Percentiles rank a stretch among this genome's conserved stretches.
phyloP scores from a whole-genome alignment of 2,113 vertebrate genomes.

The Pluvialis apricaria region DNA sequence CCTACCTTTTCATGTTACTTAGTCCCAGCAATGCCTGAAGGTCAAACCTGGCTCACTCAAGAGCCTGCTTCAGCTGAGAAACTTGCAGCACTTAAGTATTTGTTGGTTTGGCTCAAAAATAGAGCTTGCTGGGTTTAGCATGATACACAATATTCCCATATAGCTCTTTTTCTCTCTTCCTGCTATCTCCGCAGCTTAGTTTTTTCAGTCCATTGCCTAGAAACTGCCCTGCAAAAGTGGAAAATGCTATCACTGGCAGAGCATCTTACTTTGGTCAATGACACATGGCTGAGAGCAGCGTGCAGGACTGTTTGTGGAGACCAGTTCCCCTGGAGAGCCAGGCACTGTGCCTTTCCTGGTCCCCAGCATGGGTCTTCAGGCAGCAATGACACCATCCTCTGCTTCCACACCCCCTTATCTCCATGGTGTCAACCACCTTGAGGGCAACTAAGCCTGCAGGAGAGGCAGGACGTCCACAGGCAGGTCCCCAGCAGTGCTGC shows the following conservation, averaged over 20 bases:
- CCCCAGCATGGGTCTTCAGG: neutral
- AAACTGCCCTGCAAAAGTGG: neutral
- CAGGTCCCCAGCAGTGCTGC: neutral
- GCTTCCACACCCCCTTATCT: neutral
- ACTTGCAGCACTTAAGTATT: neutral
- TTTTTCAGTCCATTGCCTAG: neutral
- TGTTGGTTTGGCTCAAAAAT: constrained; percentile 12
- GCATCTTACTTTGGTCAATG: neutral
- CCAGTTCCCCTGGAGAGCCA: neutral
- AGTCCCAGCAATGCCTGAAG: neutral
- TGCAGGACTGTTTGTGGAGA: neutral
- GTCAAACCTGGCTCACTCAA: neutral
- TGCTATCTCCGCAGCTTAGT: neutral
- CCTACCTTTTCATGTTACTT: neutral
- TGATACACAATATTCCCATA: neutral
- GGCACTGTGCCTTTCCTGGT: neutral
- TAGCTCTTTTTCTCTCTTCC: constrained; percentile 1
- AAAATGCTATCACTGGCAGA: neutral
- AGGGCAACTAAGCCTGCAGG: neutral
- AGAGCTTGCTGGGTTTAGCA: neutral
- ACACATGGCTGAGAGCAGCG: neutral
- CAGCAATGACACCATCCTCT: neutral
- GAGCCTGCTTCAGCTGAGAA: neutral
- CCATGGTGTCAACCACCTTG: rapidly evolving
- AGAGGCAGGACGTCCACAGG: neutral